phyloP scores from a whole-genome alignment of 1,140 invertebrate genomes.

The Euborellia annulipes region DNA sequence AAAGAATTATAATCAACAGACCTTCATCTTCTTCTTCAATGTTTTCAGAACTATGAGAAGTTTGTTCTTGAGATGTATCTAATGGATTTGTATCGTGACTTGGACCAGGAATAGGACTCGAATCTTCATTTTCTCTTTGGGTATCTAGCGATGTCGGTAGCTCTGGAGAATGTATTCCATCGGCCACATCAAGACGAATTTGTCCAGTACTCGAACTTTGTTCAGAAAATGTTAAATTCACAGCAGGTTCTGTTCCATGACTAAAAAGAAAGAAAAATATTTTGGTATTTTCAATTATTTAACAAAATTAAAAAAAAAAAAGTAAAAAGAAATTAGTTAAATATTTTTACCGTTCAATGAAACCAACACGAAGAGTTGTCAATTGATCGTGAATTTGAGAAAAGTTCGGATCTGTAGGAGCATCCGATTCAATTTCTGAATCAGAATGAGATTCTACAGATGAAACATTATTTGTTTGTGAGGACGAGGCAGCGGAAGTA shows the following conservation, averaged over 20 bases:
- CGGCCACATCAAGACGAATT: slow-evolving; percentile 33
- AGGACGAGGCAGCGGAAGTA: too few relatives aligned
- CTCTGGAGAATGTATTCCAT: slow-evolving; percentile 23
- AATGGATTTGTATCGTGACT: neutral
- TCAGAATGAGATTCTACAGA: too few relatives aligned
- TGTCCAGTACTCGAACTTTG: slow-evolving; percentile 33
- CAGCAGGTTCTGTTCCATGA: slow-evolving; percentile 38
- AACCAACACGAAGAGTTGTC: slow-evolving; percentile 32
- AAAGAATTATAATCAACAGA: too few relatives aligned
- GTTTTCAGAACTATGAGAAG: too few relatives aligned
- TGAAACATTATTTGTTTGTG: too few relatives aligned
- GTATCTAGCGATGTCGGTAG: too few relatives aligned
- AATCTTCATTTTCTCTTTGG: slow-evolving; percentile 19
- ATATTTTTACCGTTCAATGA: slow-evolving; percentile 28
- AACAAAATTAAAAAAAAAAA: too few relatives aligned
- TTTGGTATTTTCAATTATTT: neutral
- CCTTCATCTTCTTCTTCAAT: slow-evolving; percentile 20
- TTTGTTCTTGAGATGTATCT: neutral
- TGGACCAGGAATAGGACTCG: slow-evolving; percentile 1
- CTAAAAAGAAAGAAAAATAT: slow-evolving; percentile 22
- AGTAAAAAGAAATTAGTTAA: too few relatives aligned
- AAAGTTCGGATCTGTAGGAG: too few relatives aligned
- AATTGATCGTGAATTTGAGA: slow-evolving; percentile 22
- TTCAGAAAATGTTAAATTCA: slow-evolving; percentile 36
- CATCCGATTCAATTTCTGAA: too few relatives aligned